These are phyloP conservation scores for Chloroclystis v-ata DNA, from an alignment of 2,888 invertebrate species.

Conservation along the genomic window DNA sequence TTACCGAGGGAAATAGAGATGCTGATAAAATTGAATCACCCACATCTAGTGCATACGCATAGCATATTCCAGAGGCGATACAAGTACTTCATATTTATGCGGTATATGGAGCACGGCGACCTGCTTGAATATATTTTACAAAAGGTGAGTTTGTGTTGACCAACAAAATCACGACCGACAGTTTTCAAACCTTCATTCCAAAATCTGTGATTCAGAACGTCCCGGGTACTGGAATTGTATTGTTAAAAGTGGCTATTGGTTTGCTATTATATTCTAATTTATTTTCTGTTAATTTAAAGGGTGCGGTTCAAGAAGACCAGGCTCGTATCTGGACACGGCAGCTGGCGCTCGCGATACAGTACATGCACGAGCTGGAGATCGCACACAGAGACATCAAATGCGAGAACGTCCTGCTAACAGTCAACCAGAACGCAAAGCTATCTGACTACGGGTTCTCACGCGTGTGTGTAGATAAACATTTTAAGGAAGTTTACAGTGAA, in stretches of 20 bases:
- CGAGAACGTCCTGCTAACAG: slow-evolving; percentile 87
- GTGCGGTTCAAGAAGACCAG: slow-evolving; percentile 82
- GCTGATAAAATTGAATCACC: slow-evolving; percentile 85
- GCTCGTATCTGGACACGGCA: slow-evolving; percentile 85
- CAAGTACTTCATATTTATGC: slow-evolving; percentile 88
- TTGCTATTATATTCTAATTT: too few relatives aligned
- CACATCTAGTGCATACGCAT: slow-evolving; percentile 87
- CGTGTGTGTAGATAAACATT: slow-evolving; percentile 57
- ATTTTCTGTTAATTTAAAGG: too few relatives aligned
- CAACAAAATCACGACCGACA: too few relatives aligned
- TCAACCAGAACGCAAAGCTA: slow-evolving; percentile 85
- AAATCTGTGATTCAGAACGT: too few relatives aligned
- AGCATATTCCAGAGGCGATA: slow-evolving; percentile 84
- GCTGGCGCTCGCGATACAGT: slow-evolving; percentile 82
- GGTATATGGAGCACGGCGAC: slow-evolving; percentile 85
- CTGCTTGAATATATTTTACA: slow-evolving; percentile 83
- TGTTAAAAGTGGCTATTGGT: too few relatives aligned
- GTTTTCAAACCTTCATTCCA: too few relatives aligned
- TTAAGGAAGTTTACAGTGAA: slow-evolving; percentile 79
- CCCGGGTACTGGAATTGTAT: too few relatives aligned
- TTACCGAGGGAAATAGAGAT: slow-evolving; percentile 90
- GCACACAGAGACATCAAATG: slow-evolving; percentile 90
- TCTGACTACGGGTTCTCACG: slow-evolving; percentile 91
- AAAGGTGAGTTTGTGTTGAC: slow-evolving; percentile 55
- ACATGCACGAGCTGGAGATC: slow-evolving; percentile 85